Percentiles rank a stretch among this genome's conserved stretches.
These are phyloP conservation scores for Chymomyza procnemis DNA, from an alignment of 2,888 invertebrate species.

Conservation along the genomic window DNA sequence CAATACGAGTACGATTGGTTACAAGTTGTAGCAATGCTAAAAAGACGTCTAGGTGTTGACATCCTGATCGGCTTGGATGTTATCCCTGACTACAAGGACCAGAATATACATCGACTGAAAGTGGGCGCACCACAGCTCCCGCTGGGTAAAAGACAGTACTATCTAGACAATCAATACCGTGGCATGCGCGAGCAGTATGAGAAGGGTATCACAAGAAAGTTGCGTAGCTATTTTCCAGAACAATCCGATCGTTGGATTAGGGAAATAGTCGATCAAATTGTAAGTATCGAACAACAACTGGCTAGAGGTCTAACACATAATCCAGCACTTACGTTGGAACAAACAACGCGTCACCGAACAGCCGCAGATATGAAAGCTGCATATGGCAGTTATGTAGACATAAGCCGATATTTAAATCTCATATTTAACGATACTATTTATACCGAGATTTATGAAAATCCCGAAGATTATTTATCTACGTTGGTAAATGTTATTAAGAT, in stretches of 20 bases:
- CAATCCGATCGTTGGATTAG: constrained; percentile 60
- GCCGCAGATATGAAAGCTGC: constrained; percentile 63
- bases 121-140: constrained; percentile 71
- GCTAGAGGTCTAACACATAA: constrained; percentile 72
- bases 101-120: constrained; percentile 67
- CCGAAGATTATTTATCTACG: constrained; percentile 69
- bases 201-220: constrained; percentile 51
- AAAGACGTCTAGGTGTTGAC: constrained; percentile 70
- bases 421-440: constrained; percentile 72
- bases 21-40: constrained; percentile 64
- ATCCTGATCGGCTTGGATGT: constrained; percentile 74
- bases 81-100: constrained; percentile 68
- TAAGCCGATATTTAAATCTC: constrained; percentile 70
- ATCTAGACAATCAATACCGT: constrained; percentile 46
- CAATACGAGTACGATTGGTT: constrained; percentile 74
- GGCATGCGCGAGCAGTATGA: constrained; percentile 53
- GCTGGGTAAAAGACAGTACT: constrained; percentile 55
- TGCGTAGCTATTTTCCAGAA: constrained; percentile 60
- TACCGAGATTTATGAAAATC: constrained; percentile 69
- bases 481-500: constrained; percentile 66
- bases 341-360: constrained; percentile 63
- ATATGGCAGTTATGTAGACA: constrained; percentile 73
- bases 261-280: constrained; percentile 68
- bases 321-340: constrained; percentile 61
- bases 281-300: constrained; percentile 66